Conservation (phyloP, 2,888 invertebrate species). For the Masnerella sp. region DNA sequence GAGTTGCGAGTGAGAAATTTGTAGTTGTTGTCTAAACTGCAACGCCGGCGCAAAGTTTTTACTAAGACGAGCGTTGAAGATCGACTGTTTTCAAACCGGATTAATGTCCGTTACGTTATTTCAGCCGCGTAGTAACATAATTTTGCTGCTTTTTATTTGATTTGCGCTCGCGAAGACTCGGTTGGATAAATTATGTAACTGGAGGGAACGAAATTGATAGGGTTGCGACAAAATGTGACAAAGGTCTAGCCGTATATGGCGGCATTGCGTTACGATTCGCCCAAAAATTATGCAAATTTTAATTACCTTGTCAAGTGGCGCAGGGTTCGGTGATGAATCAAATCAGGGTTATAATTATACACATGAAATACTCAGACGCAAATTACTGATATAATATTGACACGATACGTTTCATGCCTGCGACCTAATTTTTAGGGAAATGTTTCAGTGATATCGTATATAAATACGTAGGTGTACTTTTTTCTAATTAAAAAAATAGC, state of each 20-base stretch:
- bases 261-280: slow-evolving; percentile 15
- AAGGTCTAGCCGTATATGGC: slow-evolving; percentile 5
- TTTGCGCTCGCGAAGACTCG: slow-evolving; percentile 1
- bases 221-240: slow-evolving; percentile 16
- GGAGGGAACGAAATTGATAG: slow-evolving; percentile 14
- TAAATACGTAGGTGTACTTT: no score
- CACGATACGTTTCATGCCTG: slow-evolving; percentile 27
- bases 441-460: background rate
- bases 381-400: slow-evolving; percentile 35
- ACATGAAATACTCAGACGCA: slow-evolving; percentile 12
- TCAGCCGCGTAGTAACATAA: no score
- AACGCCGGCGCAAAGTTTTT: background rate
- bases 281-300: slow-evolving; percentile 45
- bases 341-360: slow-evolving; percentile 24
- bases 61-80: background rate
- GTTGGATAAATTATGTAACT: slow-evolving; percentile 24
- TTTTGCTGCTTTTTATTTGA: background rate
- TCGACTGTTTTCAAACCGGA: no score
- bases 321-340: slow-evolving; percentile 26
- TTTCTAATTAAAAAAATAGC: no score
- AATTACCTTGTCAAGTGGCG: slow-evolving; percentile 29
- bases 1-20: slow-evolving; percentile 9
- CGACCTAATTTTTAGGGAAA: slow-evolving; percentile 8
- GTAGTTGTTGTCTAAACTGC: slow-evolving; percentile 8
- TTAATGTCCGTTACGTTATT: no score